Base-by-base conservation (phyloP, 2,888 invertebrate genomes). In the Stegophylla sp. region DNA sequence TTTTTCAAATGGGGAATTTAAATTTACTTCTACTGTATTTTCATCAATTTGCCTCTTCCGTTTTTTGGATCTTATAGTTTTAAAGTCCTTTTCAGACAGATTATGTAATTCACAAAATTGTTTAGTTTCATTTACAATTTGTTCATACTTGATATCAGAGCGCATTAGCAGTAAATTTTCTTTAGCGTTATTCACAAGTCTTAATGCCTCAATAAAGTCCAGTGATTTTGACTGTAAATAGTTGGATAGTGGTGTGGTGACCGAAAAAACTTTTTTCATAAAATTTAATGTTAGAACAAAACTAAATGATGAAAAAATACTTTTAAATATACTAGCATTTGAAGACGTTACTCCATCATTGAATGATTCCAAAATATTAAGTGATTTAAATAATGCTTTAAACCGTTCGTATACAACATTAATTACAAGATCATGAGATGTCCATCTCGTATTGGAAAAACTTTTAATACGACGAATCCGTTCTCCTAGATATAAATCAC, bases 161-260 rank as follows among this genome's bases (percentile, higher is more conserved):
- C n/a, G 63, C 63, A 63, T 63, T 10, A n/a, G 41, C 34, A 63
- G 3, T 41, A 63, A 63, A 34, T n/a, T 63, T 34, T 17, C 34
- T 63, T 63, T 63, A 17, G 63, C 34, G 3, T 63, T 63, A 63
- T 63, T 41, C 17, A 63, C 34, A 63, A 63, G 34, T 10, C 23
- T 63, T 12, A 63, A 63, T n/a, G 63, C 34, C 63, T 63, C 34
- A 63, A 63, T 63, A 63, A 63, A 63, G 34, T 63, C 63, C n/a
- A 63, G 10, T 63, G 63, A 63, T 63, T 63, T 63, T 63, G 63
- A 63, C 34, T 63, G 34, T 34, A 63, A 23, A 56, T 56, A 63
- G 28, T 61, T 61, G 17, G 61, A 63, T 34, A 61, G 61, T 34
- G 61, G 61, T 61, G 61, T 61, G 17, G 61, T 61, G 34, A 61